phyloP scores from a whole-genome alignment of 2,113 vertebrate genomes.

The Ameiurus melas region DNA sequence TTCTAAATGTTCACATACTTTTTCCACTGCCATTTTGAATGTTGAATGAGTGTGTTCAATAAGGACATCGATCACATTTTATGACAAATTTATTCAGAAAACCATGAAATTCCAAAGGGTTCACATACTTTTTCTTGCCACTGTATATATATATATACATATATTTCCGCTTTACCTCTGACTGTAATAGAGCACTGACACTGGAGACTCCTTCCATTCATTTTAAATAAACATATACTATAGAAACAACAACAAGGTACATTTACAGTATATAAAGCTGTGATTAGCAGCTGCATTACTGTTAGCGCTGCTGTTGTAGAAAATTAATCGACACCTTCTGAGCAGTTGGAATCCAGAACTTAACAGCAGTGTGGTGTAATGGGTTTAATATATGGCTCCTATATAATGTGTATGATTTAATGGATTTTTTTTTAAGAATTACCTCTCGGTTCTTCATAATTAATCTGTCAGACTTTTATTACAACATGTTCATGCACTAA shows the following conservation, averaged over 20 bases:
- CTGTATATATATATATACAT: too few species aligned
- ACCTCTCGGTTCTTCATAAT: constrained; percentile 13
- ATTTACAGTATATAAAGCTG: background rate
- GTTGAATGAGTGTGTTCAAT: too few species aligned
- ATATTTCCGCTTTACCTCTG: too few species aligned
- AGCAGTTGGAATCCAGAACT: background rate
- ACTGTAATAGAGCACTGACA: too few species aligned
- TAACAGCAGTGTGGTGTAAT: background rate
- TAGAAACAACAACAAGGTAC: background rate
- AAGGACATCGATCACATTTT: too few species aligned
- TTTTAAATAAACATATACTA: background rate
- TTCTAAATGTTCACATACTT: too few species aligned
- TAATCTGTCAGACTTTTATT: constrained; percentile 40
- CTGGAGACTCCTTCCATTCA: background rate
- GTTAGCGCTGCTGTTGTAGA: background rate
- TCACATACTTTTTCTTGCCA: too few species aligned
- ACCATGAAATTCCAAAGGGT: too few species aligned
- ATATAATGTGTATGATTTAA: background rate
- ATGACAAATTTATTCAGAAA: too few species aligned
- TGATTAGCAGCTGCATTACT: background rate
- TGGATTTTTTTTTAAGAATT: background rate
- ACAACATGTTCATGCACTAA: background rate
- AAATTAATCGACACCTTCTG: background rate
- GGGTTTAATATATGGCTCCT: background rate
- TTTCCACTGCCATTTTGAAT: too few species aligned